A percentile compares a stretch with the other conserved stretches of the same genome.
phyloP scores from a whole-genome alignment of 2,797 vertebrate species.

The Picus viridis region DNA sequence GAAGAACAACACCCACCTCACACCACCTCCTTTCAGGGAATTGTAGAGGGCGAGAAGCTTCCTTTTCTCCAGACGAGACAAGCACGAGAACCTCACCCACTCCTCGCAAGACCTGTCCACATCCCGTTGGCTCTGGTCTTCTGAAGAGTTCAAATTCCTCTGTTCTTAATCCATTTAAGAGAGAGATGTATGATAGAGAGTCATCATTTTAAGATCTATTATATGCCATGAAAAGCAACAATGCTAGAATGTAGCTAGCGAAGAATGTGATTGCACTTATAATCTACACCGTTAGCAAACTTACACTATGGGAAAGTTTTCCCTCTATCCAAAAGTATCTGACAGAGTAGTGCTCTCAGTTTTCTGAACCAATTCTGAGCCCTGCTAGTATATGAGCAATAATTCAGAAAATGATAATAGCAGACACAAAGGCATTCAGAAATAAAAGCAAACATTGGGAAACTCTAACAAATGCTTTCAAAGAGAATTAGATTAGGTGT shows the following conservation, averaged over 20 bases:
- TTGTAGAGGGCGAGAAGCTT: too few relatives aligned
- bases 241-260: background rate
- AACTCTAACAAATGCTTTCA: background rate
- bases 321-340: background rate
- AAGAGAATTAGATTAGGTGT: background rate
- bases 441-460: background rate
- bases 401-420: background rate
- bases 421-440: background rate
- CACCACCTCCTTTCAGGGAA: too few relatives aligned
- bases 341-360: background rate
- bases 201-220: background rate
- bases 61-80: too few relatives aligned
- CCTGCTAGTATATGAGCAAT: background rate
- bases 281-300: background rate
- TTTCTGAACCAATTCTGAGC: background rate
- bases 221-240: background rate
- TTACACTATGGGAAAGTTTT: background rate
- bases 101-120: too few relatives aligned
- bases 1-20: too few relatives aligned
- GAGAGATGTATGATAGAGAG: background rate
- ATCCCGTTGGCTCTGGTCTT: too few relatives aligned
- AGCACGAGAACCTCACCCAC: too few relatives aligned
- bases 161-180: too few relatives aligned
- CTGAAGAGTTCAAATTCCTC: too few relatives aligned
- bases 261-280: background rate